Evolutionary conservation across 2,113 vertebrate genomes (phyloP).

Genomic region (Ivindomyrus marchei): DNA sequence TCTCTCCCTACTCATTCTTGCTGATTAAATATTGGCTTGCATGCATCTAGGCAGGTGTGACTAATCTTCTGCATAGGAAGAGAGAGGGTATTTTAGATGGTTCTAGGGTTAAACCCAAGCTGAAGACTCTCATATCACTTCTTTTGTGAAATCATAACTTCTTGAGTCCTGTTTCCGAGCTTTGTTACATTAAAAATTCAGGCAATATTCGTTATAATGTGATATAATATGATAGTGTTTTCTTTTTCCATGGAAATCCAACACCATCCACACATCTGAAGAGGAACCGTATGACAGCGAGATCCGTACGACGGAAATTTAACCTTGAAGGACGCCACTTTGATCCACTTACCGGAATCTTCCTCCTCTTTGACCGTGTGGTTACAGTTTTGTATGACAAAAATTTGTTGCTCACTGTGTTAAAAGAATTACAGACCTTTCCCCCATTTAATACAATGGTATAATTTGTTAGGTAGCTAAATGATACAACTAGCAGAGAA

Average conservation of each 20-base stretch:
- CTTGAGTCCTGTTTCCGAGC: background rate
- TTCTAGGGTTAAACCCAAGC: background rate
- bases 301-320: background rate
- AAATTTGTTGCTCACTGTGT: background rate
- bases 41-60: constrained; percentile 20
- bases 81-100: background rate
- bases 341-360: background rate
- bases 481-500: background rate
- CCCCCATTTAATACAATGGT: background rate
- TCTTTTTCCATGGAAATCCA: background rate
- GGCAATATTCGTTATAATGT: background rate
- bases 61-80: background rate
- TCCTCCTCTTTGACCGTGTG: background rate
- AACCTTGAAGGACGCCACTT: background rate
- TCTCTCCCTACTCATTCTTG: constrained; percentile 20
- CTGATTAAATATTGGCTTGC: constrained; percentile 28
- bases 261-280: background rate
- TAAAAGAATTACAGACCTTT: background rate
- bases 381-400: background rate
- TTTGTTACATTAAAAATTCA: background rate
- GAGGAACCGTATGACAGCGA: background rate
- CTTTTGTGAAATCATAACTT: background rate
- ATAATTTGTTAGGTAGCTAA: background rate
- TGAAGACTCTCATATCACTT: background rate
- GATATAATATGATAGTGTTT: background rate